These are phyloP conservation scores for Ornithorhynchus anatinus DNA, from an alignment of 2,113 vertebrate species.

Conservation along the genomic window DNA sequence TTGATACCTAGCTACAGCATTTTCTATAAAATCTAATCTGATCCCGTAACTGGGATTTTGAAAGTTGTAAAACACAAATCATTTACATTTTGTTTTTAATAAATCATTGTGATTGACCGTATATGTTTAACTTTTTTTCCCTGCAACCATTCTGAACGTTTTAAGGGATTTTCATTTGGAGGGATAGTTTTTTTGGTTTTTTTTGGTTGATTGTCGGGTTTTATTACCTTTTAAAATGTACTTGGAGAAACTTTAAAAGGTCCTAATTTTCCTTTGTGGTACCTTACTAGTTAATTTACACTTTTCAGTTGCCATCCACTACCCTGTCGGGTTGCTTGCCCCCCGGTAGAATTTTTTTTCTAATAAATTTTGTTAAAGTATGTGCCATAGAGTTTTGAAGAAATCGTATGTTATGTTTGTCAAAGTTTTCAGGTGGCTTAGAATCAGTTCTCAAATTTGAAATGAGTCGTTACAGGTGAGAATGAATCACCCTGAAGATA, in stretches of 20 bases:
- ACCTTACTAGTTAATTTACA: conserved; percentile 42
- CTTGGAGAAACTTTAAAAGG: conserved; percentile 58
- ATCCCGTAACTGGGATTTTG: conserved; percentile 75
- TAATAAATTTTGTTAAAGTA: conserved; percentile 67
- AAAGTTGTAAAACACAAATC: conserved; percentile 75
- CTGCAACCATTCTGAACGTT: conserved; percentile 71
- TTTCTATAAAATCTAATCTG: conserved; percentile 78
- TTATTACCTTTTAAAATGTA: conserved; percentile 45
- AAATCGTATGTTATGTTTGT: conserved; percentile 76
- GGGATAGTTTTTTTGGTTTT: conserved; percentile 32
- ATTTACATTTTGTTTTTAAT: conserved; percentile 86
- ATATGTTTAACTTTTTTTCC: conserved; percentile 79
- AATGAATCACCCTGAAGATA: conserved; percentile 43
- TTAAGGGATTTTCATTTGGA: conserved; percentile 63
- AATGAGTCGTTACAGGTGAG: conserved; percentile 67
- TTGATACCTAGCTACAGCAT: conserved; percentile 75
- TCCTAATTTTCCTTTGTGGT: conserved; percentile 52
- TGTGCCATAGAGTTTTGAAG: conserved; percentile 73
- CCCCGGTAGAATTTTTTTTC: conserved; percentile 66
- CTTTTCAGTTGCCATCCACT: conserved; percentile 67
- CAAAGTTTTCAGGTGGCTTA: conserved; percentile 66
- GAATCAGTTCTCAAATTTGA: conserved; percentile 67
- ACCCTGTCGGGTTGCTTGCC: conserved; percentile 65
- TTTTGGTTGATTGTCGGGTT: conserved; percentile 28
- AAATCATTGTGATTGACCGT: conserved; percentile 83